phyloP scores from a whole-genome alignment of 2,888 invertebrate species.

The Seira sanloemensis region DNA sequence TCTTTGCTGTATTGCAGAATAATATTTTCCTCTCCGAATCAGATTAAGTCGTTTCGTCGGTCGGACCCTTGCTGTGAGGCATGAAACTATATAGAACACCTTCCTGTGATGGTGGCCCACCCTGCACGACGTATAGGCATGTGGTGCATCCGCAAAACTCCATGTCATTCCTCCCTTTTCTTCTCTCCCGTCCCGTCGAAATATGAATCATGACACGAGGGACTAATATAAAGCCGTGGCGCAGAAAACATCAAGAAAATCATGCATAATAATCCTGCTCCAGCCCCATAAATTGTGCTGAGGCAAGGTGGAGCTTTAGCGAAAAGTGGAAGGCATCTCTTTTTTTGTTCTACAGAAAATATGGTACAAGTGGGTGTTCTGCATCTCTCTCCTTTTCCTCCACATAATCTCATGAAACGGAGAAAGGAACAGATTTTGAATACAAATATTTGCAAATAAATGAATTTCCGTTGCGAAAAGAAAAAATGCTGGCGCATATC shows the following conservation, averaged over 20 bases:
- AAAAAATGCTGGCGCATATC: no score
- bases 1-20: no score
- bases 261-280: conserved; percentile 41
- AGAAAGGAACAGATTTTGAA: conserved; percentile 32
- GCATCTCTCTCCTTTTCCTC: background rate
- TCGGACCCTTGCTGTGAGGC: no score
- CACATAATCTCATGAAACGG: conserved; percentile 9
- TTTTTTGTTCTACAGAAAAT: background rate
- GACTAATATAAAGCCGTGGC: background rate
- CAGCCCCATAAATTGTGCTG: background rate
- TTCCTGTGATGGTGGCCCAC: no score
- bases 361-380: background rate
- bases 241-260: conserved; percentile 13
- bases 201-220: conserved; percentile 14
- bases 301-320: conserved; percentile 22
- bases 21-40: no score
- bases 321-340: background rate
- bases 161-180: background rate
- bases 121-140: no score
- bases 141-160: background rate
- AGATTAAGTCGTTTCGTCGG: no score
- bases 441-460: conserved; percentile 52
- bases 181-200: conserved; percentile 3
- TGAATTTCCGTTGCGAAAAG: conserved; percentile 34
- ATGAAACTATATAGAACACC: no score